Base-by-base conservation (phyloP, 30 jellyfish, hydroid and myxozoan genomes). In the Aurelia sp. region DNA sequence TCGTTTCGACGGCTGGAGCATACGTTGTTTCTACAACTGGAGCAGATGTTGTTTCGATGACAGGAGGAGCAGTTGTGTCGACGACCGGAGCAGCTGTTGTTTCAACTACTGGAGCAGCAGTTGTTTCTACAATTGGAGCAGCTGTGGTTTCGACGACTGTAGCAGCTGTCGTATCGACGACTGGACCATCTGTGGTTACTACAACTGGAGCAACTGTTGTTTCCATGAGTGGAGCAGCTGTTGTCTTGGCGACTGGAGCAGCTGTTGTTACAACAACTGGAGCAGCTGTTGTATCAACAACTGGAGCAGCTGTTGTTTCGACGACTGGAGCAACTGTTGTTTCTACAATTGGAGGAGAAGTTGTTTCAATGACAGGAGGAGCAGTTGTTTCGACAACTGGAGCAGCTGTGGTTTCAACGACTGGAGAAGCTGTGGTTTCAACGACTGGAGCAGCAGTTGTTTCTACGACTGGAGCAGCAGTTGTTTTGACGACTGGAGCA, bases 1-100 rank as follows among this genome's bases (percentile, higher is more conserved):
- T 64, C 0, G 75, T 64, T 64, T 64, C 40, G n/a, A 64, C 6
- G 22, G 63, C 82, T 24, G 82, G 82, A 6, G 67, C 90, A 22
- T n/a, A n/a, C n/a, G 66, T 30, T 8, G 74, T 50, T 30, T 51
- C 74, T 3, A 13, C 87, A 30, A 21, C 40, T 19, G 44, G 80
- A 9, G 72, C 75, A 57, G 87, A 58, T 1, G 63, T 35, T 18
- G 74, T 57, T 18, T 16, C 74, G 57, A 27, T 10, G 17, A 59
- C 74, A 0, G 87, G 75, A 13, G 75, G 53, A 52, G 65, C 68
- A 2, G 77, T 59, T 16, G 68, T 40, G 18, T 21, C 84, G 0
- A 41, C 67, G 51, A 44, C 72, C 4, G 73, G 15, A 3, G 67
- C 72, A 73, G 84, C 84, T 1, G 66, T 38, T 7, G 82, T 16